Evolutionary conservation across 2,797 vertebrate species (phyloP), one percentile per base, ranked within the genome.

Genomic region (Meda fulgida): DNA sequence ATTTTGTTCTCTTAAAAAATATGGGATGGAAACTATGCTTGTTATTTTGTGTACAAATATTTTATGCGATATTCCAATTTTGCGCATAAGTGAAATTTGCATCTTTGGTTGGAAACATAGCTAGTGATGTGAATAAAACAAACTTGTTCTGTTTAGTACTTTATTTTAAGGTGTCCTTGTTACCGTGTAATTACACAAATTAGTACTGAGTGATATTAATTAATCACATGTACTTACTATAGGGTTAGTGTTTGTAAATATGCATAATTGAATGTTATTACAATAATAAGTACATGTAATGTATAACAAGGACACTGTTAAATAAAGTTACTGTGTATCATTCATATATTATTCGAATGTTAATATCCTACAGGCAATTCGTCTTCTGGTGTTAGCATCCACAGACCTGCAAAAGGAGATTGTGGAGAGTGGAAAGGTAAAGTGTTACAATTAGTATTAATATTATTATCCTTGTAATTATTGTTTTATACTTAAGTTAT

Each of bases 371-470:
- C 87, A 99, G 98, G 98, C 98, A 36, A 99, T 99, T 86, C 96
- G 94, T 73, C 93, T 97, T 85, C 94, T 99, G 67, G 95, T 99
- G 73, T 90, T 93, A 72, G 94, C 98, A 0, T 99, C 98, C 63
- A 99, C 98, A 0, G 96, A 97, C 88, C 89, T 99, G 16, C 98
- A 99, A 91, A 98, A 97, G 92, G 98, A 99, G 89, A 99, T 99
- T 4, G 98, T 97, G 5, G 98, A 99, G 90, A 89, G 97, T 3
- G 97, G 96, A 89, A 94, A 96, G 95, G 98, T 99, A 90, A 95
- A 97, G 34, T 16, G 1, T 51, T 70, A 58, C 31, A n/a, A 21
- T 31, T 14, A 51, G 0, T 36, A 36, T 38, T 13, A 43, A 23
- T 11, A 63, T 38, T n/a, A 34, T 34, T 19, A 72, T 65, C n/a